phyloP scores from a whole-genome alignment of 2,113 vertebrate genomes.

The Morone chrysops region DNA sequence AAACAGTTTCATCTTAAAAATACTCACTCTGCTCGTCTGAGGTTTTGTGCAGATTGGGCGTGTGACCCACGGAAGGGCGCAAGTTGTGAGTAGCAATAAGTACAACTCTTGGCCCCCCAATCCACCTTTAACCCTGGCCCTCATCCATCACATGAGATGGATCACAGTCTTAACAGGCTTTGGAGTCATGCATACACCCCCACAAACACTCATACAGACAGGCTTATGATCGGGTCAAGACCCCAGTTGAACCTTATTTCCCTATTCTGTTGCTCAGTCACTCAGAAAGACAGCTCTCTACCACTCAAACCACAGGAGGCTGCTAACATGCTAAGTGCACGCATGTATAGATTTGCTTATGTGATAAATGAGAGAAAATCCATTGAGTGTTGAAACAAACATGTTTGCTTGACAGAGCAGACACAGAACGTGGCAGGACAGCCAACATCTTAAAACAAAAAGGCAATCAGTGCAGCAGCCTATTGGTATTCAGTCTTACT shows the following conservation, averaged over 20 bases:
- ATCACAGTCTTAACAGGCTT: conserved; percentile 70
- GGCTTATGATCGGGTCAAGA: conserved; percentile 63
- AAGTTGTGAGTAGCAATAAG: conserved; percentile 66
- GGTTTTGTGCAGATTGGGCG: conserved; percentile 17
- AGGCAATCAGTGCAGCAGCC: conserved; percentile 64
- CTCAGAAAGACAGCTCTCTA: conserved; percentile 51
- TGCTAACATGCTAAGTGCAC: conserved; percentile 13
- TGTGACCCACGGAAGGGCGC: conserved; percentile 25
- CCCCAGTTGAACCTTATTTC: conserved; percentile 74
- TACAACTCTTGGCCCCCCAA: conserved; percentile 42
- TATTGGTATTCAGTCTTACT: conserved; percentile 73
- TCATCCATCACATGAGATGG: conserved; percentile 78
- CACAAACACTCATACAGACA: conserved; percentile 63
- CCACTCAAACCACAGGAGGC: conserved; percentile 25
- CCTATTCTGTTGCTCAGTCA: conserved; percentile 64
- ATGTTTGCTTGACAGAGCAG: conserved; percentile 46
- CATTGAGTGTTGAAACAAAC: conserved; percentile 25
- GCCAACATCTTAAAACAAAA: conserved; percentile 70
- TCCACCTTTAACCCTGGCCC: conserved; percentile 69
- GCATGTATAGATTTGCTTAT: conserved; percentile 22
- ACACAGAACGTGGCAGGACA: conserved; percentile 48
- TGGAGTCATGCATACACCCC: conserved; percentile 66
- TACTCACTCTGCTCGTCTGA: not conserved
- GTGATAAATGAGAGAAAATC: conserved; percentile 32
- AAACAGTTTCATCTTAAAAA: not conserved